Evolutionary conservation across 1,140 invertebrate genomes (phyloP), one percentile per base, ranked within the genome.

Genomic region (Rhopalosiphum padi): DNA sequence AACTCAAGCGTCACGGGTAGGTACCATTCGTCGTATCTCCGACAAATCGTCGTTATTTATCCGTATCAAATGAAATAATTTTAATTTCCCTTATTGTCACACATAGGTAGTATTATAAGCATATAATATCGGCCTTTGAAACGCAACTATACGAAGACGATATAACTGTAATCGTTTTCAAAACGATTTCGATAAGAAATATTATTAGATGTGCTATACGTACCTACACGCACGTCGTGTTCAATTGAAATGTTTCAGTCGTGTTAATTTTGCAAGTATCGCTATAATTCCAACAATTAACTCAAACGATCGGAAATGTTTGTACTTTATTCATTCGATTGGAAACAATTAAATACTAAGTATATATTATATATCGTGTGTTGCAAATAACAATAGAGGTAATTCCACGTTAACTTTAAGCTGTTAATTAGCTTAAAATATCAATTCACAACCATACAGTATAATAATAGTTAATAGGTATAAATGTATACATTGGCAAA

Each of bases 381-480:
- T 43, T 25, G 23, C 4, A 43, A 86, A 15, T 46, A 43, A 86
- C 37, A 85, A 85, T 23, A 23, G 23, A 35, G 9, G 23, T 43
- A 86, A 86, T 46, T 30, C 83, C 83, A 30, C 23, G 9, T 8
- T 43, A 23, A 86, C 25, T 46, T 86, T 86, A 86, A 86, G 41
- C 43, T 86, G 41, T 86, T 46, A 46, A 46, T 41, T 86, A 41
- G 85, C 41, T 86, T 86, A 86, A 86, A 86, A 46, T 48, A 86
- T 86, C 11, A 46, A 1, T 86, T 86, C 41, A 30, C 41, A n/a
- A 77, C 60, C n/a, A 77, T 18, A 18, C 6, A 77, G 18, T 18
- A 18, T 5, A 60, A 68, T 68, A 53, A 53, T 53, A 41, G 41
- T 41, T 41, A 41, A 48, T 48, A 48, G 48, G 9, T 15, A 48